Conservation (phyloP, 2,797 vertebrate species). For the Platyrinchus mystaceus region DNA sequence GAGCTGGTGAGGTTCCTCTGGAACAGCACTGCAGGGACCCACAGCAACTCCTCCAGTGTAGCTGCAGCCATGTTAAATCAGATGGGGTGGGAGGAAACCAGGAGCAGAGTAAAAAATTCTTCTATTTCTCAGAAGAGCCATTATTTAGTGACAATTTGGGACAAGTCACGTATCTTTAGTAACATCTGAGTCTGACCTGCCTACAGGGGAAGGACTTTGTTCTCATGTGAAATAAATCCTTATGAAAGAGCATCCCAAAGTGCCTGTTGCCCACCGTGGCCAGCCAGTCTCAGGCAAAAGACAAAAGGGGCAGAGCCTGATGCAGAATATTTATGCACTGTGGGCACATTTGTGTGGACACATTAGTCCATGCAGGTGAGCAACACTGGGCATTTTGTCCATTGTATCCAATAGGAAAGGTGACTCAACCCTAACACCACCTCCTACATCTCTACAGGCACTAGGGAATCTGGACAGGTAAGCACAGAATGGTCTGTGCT, state of each 20-base stretch:
- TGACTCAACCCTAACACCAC: background rate
- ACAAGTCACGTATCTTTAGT: background rate
- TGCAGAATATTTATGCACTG: background rate
- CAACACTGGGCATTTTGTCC: background rate
- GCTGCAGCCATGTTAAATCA: background rate
- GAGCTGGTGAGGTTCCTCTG: background rate
- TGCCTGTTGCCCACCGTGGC: rapidly evolving
- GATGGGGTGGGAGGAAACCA: background rate
- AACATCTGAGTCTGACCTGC: rapidly evolving
- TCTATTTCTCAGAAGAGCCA: background rate
- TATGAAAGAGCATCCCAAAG: background rate
- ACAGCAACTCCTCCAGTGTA: background rate
- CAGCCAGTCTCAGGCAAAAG: background rate
- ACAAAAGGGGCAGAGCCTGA: background rate
- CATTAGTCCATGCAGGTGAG: background rate
- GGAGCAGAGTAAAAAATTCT: background rate
- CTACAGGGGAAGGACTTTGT: background rate
- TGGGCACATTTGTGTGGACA: background rate
- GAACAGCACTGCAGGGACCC: background rate
- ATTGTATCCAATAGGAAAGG: background rate
- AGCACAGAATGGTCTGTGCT: background rate
- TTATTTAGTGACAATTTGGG: background rate
- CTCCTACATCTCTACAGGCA: background rate
- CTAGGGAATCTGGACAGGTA: too few species aligned
- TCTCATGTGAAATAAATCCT: background rate